phyloP scores from a whole-genome alignment of 2,113 vertebrate species.

The Hiodon tergisus region DNA sequence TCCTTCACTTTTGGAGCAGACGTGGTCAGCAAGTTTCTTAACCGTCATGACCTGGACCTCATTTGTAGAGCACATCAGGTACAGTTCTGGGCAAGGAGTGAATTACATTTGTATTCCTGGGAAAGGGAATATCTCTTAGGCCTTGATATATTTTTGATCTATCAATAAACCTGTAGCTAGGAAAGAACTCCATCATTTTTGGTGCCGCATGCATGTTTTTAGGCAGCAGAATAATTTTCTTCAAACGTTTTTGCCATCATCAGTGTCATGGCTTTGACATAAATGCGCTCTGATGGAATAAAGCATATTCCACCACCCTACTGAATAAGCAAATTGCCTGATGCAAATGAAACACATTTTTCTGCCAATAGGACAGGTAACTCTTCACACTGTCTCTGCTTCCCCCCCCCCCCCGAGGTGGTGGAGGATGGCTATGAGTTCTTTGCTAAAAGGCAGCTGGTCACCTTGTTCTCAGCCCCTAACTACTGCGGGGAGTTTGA shows the following conservation, averaged over 20 bases:
- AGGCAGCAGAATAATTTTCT: too few relatives aligned
- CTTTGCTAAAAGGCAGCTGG: conserved; percentile 75
- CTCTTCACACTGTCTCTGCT: background rate
- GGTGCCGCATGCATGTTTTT: too few relatives aligned
- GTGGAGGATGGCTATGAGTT: conserved; percentile 76
- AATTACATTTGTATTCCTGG: background rate
- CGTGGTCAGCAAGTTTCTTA: conserved; percentile 83
- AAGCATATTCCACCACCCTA: too few relatives aligned
- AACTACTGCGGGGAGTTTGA: conserved; percentile 79
- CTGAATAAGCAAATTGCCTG: too few relatives aligned
- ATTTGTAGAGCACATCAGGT: conserved; percentile 85
- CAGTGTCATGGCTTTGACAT: too few relatives aligned
- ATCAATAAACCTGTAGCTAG: too few relatives aligned
- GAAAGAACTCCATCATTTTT: too few relatives aligned
- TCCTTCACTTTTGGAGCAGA: conserved; percentile 81
- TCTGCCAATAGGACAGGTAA: too few relatives aligned
- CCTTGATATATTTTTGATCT: background rate
- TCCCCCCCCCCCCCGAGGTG: conserved; percentile 44
- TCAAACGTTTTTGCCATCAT: too few relatives aligned
- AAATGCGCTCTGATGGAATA: too few relatives aligned
- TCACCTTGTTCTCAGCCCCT: conserved; percentile 74
- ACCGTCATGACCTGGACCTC: conserved; percentile 78
- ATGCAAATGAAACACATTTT: too few relatives aligned
- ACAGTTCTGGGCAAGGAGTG: conserved; percentile 13
- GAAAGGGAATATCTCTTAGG: background rate